Evolutionary conservation across 2,113 vertebrate species (phyloP), one percentile per base, ranked within the genome.

Genomic region (Hemibagrus wyckioides): DNA sequence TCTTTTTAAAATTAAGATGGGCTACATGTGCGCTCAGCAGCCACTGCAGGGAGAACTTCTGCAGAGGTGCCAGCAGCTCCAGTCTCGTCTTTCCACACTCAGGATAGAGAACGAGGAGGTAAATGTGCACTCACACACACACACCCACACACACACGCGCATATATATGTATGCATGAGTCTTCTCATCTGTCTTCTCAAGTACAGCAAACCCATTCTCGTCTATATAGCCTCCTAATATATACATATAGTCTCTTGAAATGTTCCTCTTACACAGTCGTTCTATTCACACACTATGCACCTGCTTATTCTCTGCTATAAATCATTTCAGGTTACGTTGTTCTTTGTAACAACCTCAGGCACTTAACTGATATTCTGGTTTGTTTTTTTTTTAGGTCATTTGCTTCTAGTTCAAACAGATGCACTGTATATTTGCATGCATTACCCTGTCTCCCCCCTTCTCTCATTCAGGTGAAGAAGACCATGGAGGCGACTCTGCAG

Each of bases 51-150:
- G 94, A 0, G 98, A 99, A 85, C 76, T 99, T 63, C 95, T 97
- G 33, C 98, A 98, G 94, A 94, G 98, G 91, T 98, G 97, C 92
- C 98, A 99, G 92, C 97, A 98, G 81, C 91, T 99, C 81, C 98
- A 98, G 93, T 97, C 96, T 25, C 96, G 98, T 0, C 91, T 99
- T 75, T 98, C 98, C 6, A 99, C 98, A 0, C 96, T 99, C 7
- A 97, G 96, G 92, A 99, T 99, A 33, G 98, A 99, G 91, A 99
- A 99, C 0, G 98, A 99, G 69, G 98, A 99, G 97, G 98, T 99
- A 85, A 92, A 94, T 5, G n/a, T 65, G 30, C 65, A 1, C 80
- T n/a, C 50, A n/a, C 11, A 25, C n/a, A 76, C 77, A 81, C 41
- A 39, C 28, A 50, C 11, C 28, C 63, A 80, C 30, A 33, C n/a